phyloP scores from a whole-genome alignment of 1,140 invertebrate genomes.

The Acromyrmex charruanus region DNA sequence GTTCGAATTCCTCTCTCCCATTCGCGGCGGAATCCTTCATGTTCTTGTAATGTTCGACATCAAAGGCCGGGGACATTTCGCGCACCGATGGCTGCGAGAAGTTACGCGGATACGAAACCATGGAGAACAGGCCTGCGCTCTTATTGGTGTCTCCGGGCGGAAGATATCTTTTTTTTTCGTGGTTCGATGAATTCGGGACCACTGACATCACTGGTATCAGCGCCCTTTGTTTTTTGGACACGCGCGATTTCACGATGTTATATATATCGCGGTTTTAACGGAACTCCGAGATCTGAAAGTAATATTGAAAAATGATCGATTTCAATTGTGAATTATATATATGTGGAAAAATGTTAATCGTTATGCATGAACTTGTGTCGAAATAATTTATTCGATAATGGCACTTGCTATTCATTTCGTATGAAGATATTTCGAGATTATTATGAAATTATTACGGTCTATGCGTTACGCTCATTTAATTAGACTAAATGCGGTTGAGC shows the following conservation, averaged over 20 bases:
- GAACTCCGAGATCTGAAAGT: background rate
- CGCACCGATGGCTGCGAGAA: conserved; percentile 41
- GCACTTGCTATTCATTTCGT: background rate
- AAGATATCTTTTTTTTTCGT: conserved; percentile 35
- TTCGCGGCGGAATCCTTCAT: conserved; percentile 53
- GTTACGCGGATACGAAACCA: conserved; percentile 14
- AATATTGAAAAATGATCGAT: conserved; percentile 21
- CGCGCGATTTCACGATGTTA: conserved; percentile 48
- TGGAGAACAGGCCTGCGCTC: conserved; percentile 19
- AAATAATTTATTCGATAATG: conserved; percentile 16
- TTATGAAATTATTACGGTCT: conserved; percentile 11
- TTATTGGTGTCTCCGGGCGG: conserved; percentile 49
- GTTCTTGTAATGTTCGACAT: conserved; percentile 60
- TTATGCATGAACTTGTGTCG: background rate
- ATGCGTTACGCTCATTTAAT: background rate
- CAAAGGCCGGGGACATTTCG: conserved; percentile 67
- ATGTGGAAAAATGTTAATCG: background rate
- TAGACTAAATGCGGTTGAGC: background rate
- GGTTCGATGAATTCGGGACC: conserved; percentile 27
- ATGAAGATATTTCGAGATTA: background rate
- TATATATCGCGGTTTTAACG: background rate
- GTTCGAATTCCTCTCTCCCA: conserved; percentile 68
- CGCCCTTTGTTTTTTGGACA: conserved; percentile 23
- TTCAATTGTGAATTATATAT: conserved; percentile 19
- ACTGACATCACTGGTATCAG: conserved; percentile 20